A percentile compares a stretch with the other conserved stretches of the same genome.
Evolutionary conservation across 2,797 vertebrate genomes (phyloP).

Genomic region (Zalophus californianus): DNA sequence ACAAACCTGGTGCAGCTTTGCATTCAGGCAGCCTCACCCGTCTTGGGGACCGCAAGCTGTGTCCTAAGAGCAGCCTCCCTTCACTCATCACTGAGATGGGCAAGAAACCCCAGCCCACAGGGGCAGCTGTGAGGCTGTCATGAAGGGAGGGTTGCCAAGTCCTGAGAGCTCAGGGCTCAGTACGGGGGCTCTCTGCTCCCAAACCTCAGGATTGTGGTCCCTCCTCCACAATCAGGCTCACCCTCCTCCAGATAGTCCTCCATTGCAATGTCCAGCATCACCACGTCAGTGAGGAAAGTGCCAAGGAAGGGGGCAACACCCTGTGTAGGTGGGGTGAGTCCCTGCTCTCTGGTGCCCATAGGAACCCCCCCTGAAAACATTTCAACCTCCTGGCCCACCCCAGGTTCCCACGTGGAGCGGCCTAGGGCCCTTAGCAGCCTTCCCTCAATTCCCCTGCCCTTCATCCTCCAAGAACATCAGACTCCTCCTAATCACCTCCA

Average conservation of each 20-base stretch:
- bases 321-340: not conserved
- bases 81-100: not conserved
- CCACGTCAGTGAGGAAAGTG: constrained; percentile 94
- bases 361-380: not conserved
- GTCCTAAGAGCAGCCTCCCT: not conserved
- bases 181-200: not conserved
- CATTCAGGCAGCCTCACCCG: not conserved
- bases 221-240: not conserved
- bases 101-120: not conserved
- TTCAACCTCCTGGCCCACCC: not conserved
- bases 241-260: constrained; percentile 93
- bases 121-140: not conserved
- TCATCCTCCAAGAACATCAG: not conserved
- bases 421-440: not conserved
- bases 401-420: not conserved
- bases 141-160: not conserved
- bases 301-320: constrained; percentile 90
- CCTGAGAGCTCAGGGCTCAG: not conserved
- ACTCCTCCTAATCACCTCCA: not conserved
- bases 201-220: not conserved
- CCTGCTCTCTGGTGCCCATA: not conserved
- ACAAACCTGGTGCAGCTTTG: not conserved
- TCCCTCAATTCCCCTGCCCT: not conserved
- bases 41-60: not conserved
- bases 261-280: constrained; percentile 95